phyloP scores from a whole-genome alignment of 2,797 vertebrate species.

The Pseudochromis fuscus region DNA sequence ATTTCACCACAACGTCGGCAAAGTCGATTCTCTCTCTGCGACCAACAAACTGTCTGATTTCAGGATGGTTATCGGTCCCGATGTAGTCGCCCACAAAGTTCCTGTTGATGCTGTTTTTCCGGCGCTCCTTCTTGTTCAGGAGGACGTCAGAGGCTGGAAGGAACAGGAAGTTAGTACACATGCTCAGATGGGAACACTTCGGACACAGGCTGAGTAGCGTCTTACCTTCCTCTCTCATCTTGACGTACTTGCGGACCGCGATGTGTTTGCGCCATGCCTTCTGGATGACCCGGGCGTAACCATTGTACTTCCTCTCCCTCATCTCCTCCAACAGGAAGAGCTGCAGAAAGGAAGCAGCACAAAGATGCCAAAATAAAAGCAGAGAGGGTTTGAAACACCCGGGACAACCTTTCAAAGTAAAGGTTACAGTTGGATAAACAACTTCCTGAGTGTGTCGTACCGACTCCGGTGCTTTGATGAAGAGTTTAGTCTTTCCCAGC shows the following conservation, averaged over 20 bases:
- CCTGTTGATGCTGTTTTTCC: constrained; percentile 89
- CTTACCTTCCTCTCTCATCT: constrained; percentile 90
- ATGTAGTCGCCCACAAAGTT: constrained; percentile 91
- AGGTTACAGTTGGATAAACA: background rate
- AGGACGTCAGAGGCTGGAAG: constrained; percentile 86
- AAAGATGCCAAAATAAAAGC: background rate
- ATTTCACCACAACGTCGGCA: constrained; percentile 87
- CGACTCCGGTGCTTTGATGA: constrained; percentile 91
- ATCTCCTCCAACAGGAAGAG: constrained; percentile 90
- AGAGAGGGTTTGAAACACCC: background rate
- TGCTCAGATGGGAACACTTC: no score
- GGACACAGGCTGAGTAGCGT: no score
- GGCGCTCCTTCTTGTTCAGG: constrained; percentile 88
- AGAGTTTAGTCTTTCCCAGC: constrained; percentile 87
- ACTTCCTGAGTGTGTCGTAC: constrained; percentile 68
- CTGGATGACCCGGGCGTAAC: constrained; percentile 88
- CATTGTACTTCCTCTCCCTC: constrained; percentile 89
- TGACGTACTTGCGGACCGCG: constrained; percentile 88
- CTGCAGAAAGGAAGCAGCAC: constrained; percentile 61
- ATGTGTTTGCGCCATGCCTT: constrained; percentile 90
- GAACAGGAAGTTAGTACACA: background rate
- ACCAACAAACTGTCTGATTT: constrained; percentile 87
- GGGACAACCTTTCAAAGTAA: no score
- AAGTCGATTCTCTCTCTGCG: constrained; percentile 89
- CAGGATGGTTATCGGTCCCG: constrained; percentile 85